Evolutionary conservation across 1,140 invertebrate genomes (phyloP).

Genomic region (Caenorhabditis tropicalis): DNA sequence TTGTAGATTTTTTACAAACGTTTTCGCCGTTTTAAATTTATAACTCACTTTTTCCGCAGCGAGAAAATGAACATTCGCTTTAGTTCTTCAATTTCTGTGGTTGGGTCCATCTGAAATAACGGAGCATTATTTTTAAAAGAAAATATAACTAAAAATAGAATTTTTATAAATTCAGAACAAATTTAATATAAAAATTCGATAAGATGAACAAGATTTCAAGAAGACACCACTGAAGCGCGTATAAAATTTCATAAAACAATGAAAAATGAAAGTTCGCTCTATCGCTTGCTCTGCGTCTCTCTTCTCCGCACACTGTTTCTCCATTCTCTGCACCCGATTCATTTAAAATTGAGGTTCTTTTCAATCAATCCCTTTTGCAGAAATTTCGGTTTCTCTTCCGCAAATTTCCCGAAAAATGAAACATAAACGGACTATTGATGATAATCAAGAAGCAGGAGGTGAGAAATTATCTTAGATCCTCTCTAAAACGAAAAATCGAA

Average conservation of each 20-base stretch:
- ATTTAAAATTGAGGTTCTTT: too few species aligned
- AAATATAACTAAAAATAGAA: too few species aligned
- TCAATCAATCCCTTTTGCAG: too few species aligned
- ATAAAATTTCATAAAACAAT: background rate
- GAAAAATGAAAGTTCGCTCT: background rate
- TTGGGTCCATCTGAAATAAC: background rate
- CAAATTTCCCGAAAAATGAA: too few species aligned
- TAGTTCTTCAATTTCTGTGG: background rate
- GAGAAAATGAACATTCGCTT: conserved; percentile 18
- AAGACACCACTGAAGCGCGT: background rate
- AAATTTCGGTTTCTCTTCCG: too few species aligned
- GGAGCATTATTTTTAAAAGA: too few species aligned
- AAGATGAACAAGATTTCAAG: background rate
- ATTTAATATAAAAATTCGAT: background rate
- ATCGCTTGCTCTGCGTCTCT: background rate
- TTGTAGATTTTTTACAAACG: background rate
- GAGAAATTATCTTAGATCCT: too few species aligned
- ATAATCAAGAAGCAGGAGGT: too few species aligned
- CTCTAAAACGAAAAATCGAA: too few species aligned
- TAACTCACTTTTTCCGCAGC: conserved; percentile 11
- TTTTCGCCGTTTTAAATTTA: background rate
- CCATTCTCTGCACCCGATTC: too few species aligned
- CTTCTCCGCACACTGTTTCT: background rate
- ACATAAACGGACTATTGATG: too few species aligned
- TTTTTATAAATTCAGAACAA: background rate